Evolutionary conservation across 1,140 invertebrate species (phyloP).

Genomic region (Phortica variegata): DNA sequence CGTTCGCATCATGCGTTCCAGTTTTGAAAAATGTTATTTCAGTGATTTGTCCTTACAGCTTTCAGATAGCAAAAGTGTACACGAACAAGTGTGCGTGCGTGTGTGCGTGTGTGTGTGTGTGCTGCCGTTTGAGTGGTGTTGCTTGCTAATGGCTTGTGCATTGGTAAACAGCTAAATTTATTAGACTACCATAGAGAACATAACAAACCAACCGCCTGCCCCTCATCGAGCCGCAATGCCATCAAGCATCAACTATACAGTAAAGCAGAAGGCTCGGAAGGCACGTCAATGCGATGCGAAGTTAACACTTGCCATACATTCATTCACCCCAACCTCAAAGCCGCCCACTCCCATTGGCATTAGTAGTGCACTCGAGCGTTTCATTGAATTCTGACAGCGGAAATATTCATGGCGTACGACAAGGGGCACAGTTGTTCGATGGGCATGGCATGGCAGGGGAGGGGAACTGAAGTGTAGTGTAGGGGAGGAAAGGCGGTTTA

Average conservation of each 20-base stretch:
- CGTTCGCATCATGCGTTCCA: background rate
- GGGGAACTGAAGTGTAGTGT: too few relatives aligned
- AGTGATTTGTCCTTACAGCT: constrained; percentile 44
- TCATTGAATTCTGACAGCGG: constrained; percentile 34
- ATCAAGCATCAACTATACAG: too few relatives aligned
- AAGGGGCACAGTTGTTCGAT: too few relatives aligned
- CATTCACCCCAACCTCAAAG: too few relatives aligned
- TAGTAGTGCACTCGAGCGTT: constrained; percentile 44
- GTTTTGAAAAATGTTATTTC: constrained; percentile 43
- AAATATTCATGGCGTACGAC: constrained; percentile 13
- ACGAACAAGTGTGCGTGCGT: too few relatives aligned
- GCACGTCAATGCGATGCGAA: too few relatives aligned
- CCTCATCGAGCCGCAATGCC: background rate
- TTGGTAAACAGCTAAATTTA: constrained; percentile 53
- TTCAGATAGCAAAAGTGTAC: too few relatives aligned
- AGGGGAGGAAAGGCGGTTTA: constrained; percentile 4
- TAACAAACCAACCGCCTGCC: background rate
- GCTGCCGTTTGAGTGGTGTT: constrained; percentile 32
- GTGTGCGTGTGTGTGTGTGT: background rate
- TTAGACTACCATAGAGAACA: constrained; percentile 30
- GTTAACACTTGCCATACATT: constrained; percentile 49
- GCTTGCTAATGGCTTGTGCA: constrained; percentile 54
- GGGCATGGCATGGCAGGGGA: too few relatives aligned
- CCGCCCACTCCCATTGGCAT: background rate
- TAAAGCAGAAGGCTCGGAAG: too few relatives aligned